A percentile compares a stretch with the other conserved stretches of the same genome.
phyloP scores from a whole-genome alignment of 1,140 invertebrate species.

The Neuroterus valhalla region DNA sequence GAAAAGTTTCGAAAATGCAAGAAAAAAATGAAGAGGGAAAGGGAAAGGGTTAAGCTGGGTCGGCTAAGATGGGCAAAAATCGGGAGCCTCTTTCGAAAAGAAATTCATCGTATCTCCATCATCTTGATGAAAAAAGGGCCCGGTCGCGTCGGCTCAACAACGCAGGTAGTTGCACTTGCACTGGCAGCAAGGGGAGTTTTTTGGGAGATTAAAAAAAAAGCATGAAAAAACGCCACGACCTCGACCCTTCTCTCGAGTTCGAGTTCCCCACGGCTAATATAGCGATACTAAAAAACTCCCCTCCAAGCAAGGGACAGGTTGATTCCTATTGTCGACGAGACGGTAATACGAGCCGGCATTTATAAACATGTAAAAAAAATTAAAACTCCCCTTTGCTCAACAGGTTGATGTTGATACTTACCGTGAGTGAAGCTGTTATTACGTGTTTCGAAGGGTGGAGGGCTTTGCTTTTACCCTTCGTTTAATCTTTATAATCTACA shows the following conservation, averaged over 20 bases:
- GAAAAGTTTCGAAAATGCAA: background rate
- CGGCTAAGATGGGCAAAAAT: slow-evolving; percentile 20
- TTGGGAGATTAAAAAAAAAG: slow-evolving; percentile 43
- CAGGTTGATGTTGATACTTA: slow-evolving; percentile 61
- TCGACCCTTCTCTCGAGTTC: no score
- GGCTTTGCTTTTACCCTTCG: no score
- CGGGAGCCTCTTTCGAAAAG: slow-evolving; percentile 2
- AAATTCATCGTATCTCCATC: slow-evolving; percentile 31
- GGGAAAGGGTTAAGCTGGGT: background rate
- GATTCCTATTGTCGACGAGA: slow-evolving; percentile 35
- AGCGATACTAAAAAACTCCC: slow-evolving; percentile 45
- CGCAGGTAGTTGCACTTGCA: slow-evolving; percentile 46
- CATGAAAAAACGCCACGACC: slow-evolving; percentile 33
- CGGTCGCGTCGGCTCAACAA: slow-evolving; percentile 10
- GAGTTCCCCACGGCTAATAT: background rate
- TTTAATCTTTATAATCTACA: no score
- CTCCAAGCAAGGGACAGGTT: slow-evolving; percentile 29
- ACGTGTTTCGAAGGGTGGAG: no score
- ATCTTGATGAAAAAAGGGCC: background rate
- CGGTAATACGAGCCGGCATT: slow-evolving; percentile 33
- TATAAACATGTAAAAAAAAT: slow-evolving; percentile 38
- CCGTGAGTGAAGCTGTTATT: slow-evolving; percentile 46
- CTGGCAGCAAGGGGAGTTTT: slow-evolving; percentile 34
- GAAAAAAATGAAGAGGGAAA: background rate
- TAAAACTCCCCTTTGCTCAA: slow-evolving; percentile 57